Evolutionary conservation across 1,140 invertebrate species (phyloP).

Genomic region (Anastrepha ludens): DNA sequence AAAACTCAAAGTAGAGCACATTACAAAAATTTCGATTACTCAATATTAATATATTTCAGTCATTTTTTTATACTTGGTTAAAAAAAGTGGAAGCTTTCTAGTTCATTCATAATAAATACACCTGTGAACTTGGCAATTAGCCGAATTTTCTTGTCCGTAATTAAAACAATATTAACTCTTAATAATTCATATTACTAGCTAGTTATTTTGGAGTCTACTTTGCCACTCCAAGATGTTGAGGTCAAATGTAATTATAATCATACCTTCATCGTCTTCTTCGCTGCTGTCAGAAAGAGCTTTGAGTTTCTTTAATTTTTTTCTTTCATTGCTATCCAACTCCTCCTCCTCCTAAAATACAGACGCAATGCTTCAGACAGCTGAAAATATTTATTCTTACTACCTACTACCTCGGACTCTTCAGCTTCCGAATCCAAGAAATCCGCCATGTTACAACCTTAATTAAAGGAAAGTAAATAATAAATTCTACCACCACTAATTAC

Average conservation of each 20-base stretch:
- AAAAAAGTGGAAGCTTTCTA: no score
- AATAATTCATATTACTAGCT: no score
- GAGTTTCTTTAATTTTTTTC: conserved; percentile 79
- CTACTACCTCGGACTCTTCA: conserved; percentile 55
- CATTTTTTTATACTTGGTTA: no score
- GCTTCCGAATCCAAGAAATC: conserved; percentile 57
- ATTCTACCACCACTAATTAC: not conserved
- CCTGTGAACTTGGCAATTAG: no score
- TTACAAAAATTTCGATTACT: no score
- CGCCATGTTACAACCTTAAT: conserved; percentile 42
- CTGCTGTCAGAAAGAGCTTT: conserved; percentile 80
- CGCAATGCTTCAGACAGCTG: not conserved
- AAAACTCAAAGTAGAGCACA: no score
- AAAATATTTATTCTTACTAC: not conserved
- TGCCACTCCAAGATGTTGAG: not conserved
- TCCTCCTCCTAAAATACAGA: conserved; percentile 77
- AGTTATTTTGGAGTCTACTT: no score
- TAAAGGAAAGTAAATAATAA: not conserved
- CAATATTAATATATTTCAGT: no score
- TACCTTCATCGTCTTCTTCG: conserved; percentile 79
- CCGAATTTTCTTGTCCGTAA: no score
- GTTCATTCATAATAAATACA: no score
- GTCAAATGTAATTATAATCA: not conserved
- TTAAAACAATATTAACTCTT: no score
- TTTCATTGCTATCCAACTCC: conserved; percentile 78